Evolutionary conservation across 1,140 invertebrate genomes (phyloP), one percentile per base, ranked within the genome.

Genomic region (Hycleus cichorii): DNA sequence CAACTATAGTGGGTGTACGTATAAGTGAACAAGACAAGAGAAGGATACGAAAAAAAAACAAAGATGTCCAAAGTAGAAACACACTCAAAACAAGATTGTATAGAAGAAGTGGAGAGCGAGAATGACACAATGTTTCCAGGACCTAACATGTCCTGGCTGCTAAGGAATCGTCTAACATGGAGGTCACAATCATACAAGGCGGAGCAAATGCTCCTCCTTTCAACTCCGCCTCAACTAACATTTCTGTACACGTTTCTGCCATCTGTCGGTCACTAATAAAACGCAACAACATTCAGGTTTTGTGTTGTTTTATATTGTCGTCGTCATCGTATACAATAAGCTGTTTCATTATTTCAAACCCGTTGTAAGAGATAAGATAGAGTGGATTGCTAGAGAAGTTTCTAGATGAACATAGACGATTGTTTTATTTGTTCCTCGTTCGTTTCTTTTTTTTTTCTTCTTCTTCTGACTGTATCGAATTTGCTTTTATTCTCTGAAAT

Each of bases 111-210:
- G 32, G 27, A 53, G 46, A 60, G 48, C 47, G 45, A 60, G 32
- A 32, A 32, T 32, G 32, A 38, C 47, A 68, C 62, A 62, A 64
- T 60, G 64, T 66, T 66, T 62, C 47, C 60, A 62, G 62, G 67
- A 68, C 64, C 64, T 64, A 67, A 65, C 66, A 68, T 69, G 67
- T 69, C 66, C 63, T 63, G 60, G 61, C 59, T 61, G 58, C 57
- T 56, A 62, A 63, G 60, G 66, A 68, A 69, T 69, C 68, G 69
- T 68, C 64, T 68, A 71, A 71, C 68, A 71, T 71, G 69, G 69
- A 69, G 69, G 69, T 70, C 57, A 58, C 56, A 58, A 49, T 49
- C 56, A 46, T 47, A 51, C 56, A 10, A 54, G 58, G 66, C 63
- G 64, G 65, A 57, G 69, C 62, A 32, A 32, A 40, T 45, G 64